Evolutionary conservation across 1,140 invertebrate genomes (phyloP), one percentile per base, ranked within the genome.

Genomic region (Drosophila jambulina): DNA sequence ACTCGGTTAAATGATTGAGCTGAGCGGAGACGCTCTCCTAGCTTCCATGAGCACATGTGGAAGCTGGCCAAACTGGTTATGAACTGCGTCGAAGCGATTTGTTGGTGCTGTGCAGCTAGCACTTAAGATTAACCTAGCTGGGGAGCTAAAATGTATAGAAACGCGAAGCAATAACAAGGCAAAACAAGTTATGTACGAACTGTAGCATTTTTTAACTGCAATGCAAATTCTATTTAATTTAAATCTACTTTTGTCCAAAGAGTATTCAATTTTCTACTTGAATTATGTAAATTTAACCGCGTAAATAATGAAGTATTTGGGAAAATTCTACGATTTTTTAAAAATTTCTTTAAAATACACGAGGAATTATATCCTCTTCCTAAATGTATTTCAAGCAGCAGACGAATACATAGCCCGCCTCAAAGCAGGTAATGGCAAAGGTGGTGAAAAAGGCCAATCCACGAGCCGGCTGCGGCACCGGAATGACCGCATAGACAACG

Each of bases 401-500:
- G 46, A 83, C 48, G 27, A 90, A 29, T 13, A 90, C 80, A 63
- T 90, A 90, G 68, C 85, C 53, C 15, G 93, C 93, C 95, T 96
- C 94, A 61, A 94, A 96, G 25, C 85, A 34, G 9, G 93, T 95
- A 27, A 94, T 92, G 4, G 25, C 27, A 34, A 92, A 93, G 12
- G 94, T 95, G 4, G 93, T 82, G 19, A 92, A 84, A 69, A 94
- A 96, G 38, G 86, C 46, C 27, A 96, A 32, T 0, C 91, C 93
- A 75, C 96, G 93, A 0, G 93, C 75, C 2, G 95, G 96, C 77
- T 96, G 95, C 13, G 94, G 93, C 29, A 94, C 60, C 2, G 93
- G 91, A 0, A 88, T 71, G 61, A 94, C 72, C 21, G 94, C 93
- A 75, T 96, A 96, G 10, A 94, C 93, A 4, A 96, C 38, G 0